Evolutionary conservation across 2,113 vertebrate species (phyloP), one percentile per base, ranked within the genome.

Genomic region (Abramis brama): DNA sequence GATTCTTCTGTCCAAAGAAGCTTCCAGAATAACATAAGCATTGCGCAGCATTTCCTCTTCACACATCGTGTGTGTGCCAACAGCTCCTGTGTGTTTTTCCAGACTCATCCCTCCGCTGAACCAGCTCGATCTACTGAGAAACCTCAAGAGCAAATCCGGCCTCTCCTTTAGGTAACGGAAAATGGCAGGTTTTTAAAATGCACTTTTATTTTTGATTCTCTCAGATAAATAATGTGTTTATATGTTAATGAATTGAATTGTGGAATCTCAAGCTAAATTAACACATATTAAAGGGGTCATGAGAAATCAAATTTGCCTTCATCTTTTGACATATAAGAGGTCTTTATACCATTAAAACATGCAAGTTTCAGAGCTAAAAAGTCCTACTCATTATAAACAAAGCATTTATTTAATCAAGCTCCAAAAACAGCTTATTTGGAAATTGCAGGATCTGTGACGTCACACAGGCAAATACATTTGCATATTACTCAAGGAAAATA

Each of bases 131-230:
- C 93, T 99, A 9, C 93, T 99, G 79, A 94, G 97, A 89, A 99
- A 98, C 91, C 96, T 99, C 86, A 99, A 99, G 95, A 99, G 97
- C 92, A 99, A 99, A 86, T 99, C 98, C 0, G 98, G 98, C 91
- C 95, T 99, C 66, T 96, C 98, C 25, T 99, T 99, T 96, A 99
- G 98, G 98, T 99, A 90, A 78, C 55, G 43, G 15, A n/a, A 47
- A 36, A 23, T 12, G 9, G 2, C 7, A 43, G 0, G 10, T 50
- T 50, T 50, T 50, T 13, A 50, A 13, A 50, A 50, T 15, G 47
- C 13, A 19, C 17, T 71, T 71, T 43, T 12, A 43, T 71, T 43
- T 71, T 11, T 19, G 30, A 36, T 70, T 36, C 30, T 23, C 68
- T 70, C 17, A 39, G 17, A 21, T 70, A 4, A 70, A 39, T 39